These are phyloP conservation scores for Lepisosteus oculatus DNA, from an alignment of 2,113 vertebrate genomes.

Conservation along the genomic window DNA sequence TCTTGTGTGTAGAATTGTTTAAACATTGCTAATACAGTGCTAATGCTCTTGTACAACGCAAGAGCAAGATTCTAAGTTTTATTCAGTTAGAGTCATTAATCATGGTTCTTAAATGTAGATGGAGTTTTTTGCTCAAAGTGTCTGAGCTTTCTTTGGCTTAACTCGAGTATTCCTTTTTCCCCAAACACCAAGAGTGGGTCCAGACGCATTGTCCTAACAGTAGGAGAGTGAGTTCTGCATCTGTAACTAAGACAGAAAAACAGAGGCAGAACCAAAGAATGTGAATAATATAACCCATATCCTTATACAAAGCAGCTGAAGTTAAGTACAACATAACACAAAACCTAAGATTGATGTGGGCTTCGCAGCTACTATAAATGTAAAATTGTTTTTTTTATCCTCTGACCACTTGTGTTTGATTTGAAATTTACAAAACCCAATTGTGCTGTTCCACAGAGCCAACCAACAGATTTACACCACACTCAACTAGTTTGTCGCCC, in stretches of 20 bases:
- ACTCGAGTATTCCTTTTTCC: too few relatives aligned
- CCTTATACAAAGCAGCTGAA: neutral
- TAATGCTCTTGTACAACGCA: too few relatives aligned
- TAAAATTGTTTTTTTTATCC: conserved; percentile 49
- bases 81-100: too few relatives aligned
- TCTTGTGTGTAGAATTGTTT: too few relatives aligned
- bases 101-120: too few relatives aligned
- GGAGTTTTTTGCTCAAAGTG: too few relatives aligned
- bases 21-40: too few relatives aligned
- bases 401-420: conserved; percentile 57
- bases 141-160: too few relatives aligned
- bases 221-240: too few relatives aligned
- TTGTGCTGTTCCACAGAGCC: conserved; percentile 50
- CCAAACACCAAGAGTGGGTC: too few relatives aligned
- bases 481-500: conserved; percentile 59
- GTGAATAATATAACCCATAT: neutral
- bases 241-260: neutral
- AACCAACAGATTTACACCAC: conserved; percentile 51
- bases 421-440: conserved; percentile 62
- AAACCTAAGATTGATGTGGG: conserved; percentile 49
- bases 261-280: neutral
- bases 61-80: too few relatives aligned
- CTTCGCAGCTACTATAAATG: conserved; percentile 44
- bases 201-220: too few relatives aligned
- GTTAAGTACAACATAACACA: conserved; percentile 13